Evolutionary conservation across 2,113 vertebrate species (phyloP).

Genomic region (Uria lomvia): DNA sequence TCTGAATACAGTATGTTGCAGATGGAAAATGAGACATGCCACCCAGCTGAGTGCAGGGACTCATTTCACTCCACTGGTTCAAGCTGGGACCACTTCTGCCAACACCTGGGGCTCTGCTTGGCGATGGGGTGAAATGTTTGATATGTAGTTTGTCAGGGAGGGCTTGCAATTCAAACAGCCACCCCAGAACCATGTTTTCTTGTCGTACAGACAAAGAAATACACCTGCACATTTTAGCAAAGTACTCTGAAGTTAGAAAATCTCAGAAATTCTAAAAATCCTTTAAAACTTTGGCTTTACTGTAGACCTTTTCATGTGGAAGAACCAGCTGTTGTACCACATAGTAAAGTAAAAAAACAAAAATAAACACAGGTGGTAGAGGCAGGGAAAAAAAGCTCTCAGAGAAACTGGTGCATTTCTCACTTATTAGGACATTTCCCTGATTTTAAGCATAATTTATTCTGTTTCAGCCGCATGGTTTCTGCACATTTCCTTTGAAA

Average conservation of each 20-base stretch:
- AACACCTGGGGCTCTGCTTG: neutral
- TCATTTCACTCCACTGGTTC: neutral
- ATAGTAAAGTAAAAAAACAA: neutral
- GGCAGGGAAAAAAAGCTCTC: neutral
- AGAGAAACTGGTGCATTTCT: constrained; percentile 29
- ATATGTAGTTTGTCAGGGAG: neutral
- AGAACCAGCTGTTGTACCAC: neutral
- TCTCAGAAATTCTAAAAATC: constrained; percentile 22
- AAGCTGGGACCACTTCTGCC: neutral
- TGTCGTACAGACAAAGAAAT: neutral
- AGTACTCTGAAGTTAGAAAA: neutral
- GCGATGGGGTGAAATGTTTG: neutral
- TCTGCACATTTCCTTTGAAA: constrained; percentile 34
- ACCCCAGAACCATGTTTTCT: neutral
- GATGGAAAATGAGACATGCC: neutral
- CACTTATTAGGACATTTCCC: constrained; percentile 52
- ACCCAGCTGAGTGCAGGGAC: neutral
- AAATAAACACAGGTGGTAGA: constrained; percentile 41
- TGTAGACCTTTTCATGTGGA: neutral
- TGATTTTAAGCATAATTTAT: constrained; percentile 46
- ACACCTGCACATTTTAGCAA: neutral
- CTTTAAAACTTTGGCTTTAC: neutral
- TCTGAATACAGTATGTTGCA: neutral
- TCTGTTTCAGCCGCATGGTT: neutral
- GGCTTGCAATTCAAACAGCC: neutral